phyloP scores from a whole-genome alignment of 2,888 invertebrate species.

The Xestia xanthographa region DNA sequence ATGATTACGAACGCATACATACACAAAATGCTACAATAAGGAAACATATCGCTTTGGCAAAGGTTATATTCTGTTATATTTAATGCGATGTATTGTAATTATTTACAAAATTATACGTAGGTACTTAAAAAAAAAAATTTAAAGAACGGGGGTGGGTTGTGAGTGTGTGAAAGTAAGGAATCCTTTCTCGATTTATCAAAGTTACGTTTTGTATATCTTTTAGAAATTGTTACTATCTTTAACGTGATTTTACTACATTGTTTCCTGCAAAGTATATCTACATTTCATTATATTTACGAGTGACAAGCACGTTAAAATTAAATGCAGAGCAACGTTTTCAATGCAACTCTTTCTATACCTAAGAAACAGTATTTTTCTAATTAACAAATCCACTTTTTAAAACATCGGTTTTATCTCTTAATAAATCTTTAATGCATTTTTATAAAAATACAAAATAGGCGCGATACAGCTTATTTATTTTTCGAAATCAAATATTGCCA shows the following conservation, averaged over 20 bases:
- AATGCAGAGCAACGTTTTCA: conserved; percentile 76
- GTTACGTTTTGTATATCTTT: conserved; percentile 73
- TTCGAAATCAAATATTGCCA: conserved; percentile 77
- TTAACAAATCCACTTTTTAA: conserved; percentile 69
- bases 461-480: conserved; percentile 74
- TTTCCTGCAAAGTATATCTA: conserved; percentile 60
- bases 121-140: conserved; percentile 64
- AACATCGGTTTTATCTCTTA: conserved; percentile 75
- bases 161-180: conserved; percentile 68
- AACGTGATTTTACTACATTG: conserved; percentile 58
- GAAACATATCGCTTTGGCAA: conserved; percentile 90
- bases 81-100: conserved; percentile 78
- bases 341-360: conserved; percentile 81
- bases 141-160: conserved; percentile 66
- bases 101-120: conserved; percentile 75
- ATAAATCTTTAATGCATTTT: conserved; percentile 76
- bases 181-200: conserved; percentile 69
- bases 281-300: conserved; percentile 69
- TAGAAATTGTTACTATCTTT: conserved; percentile 68
- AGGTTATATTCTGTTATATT: conserved; percentile 75
- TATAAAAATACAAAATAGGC: conserved; percentile 76
- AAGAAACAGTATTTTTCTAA: conserved; percentile 87
- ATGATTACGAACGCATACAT: conserved; percentile 82
- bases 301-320: conserved; percentile 67
- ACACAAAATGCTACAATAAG: conserved; percentile 88